phyloP scores from a whole-genome alignment of 2,113 vertebrate species.

The Labeo rohita region DNA sequence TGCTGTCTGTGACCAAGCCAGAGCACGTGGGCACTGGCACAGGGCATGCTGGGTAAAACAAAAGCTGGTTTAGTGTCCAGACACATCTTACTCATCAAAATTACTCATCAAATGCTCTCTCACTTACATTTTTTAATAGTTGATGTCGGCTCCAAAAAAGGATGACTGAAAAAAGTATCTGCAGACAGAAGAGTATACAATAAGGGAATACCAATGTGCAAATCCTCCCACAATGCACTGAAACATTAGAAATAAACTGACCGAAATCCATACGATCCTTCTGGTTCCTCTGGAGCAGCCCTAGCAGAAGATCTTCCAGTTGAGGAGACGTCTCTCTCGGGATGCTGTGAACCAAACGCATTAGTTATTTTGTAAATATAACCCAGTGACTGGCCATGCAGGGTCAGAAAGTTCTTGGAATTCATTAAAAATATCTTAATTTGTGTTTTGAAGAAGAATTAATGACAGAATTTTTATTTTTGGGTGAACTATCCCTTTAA shows the following conservation, averaged over 20 bases:
- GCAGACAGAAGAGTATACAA: slow-evolving; percentile 62
- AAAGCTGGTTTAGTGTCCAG: not conserved
- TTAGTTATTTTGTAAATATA: slow-evolving; percentile 14
- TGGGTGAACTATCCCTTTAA: no score
- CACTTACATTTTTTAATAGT: slow-evolving; percentile 92
- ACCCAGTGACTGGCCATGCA: not conserved
- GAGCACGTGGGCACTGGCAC: slow-evolving; percentile 88
- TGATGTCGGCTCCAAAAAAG: slow-evolving; percentile 89
- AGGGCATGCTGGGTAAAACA: slow-evolving; percentile 82
- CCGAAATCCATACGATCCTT: slow-evolving; percentile 97
- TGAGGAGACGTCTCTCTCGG: slow-evolving; percentile 92
- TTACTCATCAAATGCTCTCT: not conserved
- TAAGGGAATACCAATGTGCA: not conserved
- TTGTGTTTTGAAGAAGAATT: no score
- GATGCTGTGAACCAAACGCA: slow-evolving; percentile 76
- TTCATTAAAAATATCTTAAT: no score
- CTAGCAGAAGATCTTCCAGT: slow-evolving; percentile 85
- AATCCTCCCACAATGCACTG: not conserved
- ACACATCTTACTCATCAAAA: not conserved
- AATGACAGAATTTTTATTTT: no score
- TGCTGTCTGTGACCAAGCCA: slow-evolving; percentile 82
- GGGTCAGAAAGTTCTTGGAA: no score
- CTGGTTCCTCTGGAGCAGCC: slow-evolving; percentile 94
- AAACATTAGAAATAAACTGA: slow-evolving; percentile 67
- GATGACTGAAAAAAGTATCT: slow-evolving; percentile 93